These are phyloP conservation scores for Ooceraea biroi DNA, from an alignment of 1,140 invertebrate species.

Conservation along the genomic window DNA sequence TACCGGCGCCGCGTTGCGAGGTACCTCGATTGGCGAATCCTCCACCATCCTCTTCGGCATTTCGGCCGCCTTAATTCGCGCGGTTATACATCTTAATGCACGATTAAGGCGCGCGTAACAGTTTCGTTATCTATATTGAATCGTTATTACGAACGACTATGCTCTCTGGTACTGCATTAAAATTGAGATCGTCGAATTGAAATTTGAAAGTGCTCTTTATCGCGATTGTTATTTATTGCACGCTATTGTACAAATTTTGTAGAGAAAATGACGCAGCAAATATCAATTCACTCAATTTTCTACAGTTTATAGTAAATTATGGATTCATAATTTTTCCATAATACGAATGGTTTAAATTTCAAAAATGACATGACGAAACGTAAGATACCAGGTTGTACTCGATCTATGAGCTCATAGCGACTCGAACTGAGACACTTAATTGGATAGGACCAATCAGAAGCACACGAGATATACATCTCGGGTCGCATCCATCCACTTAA, in stretches of 20 bases:
- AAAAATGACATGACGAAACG: slow-evolving; percentile 11
- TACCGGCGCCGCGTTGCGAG: slow-evolving; percentile 57
- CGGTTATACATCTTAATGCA: neutral
- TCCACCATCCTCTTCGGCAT: neutral
- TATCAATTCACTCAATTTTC: neutral
- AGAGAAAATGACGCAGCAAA: too few species aligned
- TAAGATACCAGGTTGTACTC: slow-evolving; percentile 32
- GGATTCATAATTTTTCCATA: too few species aligned
- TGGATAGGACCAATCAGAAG: slow-evolving; percentile 73
- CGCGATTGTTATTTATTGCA: too few species aligned
- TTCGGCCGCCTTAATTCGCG: slow-evolving; percentile 10
- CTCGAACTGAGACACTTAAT: slow-evolving; percentile 71
- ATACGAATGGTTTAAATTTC: too few species aligned
- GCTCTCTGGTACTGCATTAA: too few species aligned
- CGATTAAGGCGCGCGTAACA: slow-evolving; percentile 19
- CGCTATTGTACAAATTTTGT: too few species aligned
- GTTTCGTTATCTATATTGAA: neutral
- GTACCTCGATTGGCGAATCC: slow-evolving; percentile 56
- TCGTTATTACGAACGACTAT: slow-evolving; percentile 11
- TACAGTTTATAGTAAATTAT: too few species aligned
- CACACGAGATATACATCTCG: slow-evolving; percentile 73
- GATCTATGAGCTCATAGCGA: slow-evolving; percentile 61
- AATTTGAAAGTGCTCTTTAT: too few species aligned
- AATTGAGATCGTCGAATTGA: too few species aligned
- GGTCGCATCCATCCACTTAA: slow-evolving; percentile 77